A percentile compares a stretch with the other conserved stretches of the same genome.
Evolutionary conservation across 2,888 invertebrate genomes (phyloP).

Genomic region (Machimus atricapillus): DNA sequence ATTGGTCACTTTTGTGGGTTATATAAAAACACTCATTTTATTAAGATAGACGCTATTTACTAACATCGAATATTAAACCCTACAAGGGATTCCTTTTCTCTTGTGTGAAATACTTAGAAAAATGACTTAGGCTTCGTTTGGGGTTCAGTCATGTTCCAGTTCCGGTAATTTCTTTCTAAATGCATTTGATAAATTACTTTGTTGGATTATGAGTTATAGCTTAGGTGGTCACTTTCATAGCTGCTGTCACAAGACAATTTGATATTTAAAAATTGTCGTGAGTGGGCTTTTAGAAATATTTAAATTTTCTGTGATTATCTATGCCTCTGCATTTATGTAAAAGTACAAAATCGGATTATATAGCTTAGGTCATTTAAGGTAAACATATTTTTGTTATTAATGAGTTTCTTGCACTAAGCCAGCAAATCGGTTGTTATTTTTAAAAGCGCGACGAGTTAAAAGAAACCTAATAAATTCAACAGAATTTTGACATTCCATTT

Average conservation of each 20-base stretch:
- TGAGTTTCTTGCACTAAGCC: neutral
- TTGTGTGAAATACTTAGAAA: neutral
- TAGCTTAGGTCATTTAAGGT: neutral
- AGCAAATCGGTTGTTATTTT: neutral
- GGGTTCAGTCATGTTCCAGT: neutral
- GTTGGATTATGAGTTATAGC: slow-evolving; percentile 17
- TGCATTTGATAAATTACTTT: slow-evolving; percentile 9
- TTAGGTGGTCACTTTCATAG: neutral
- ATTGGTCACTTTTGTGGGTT: neutral
- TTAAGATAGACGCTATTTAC: neutral
- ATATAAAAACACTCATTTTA: neutral
- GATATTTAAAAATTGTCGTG: neutral
- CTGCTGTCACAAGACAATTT: neutral
- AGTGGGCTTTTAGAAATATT: neutral
- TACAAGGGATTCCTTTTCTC: neutral
- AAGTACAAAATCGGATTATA: neutral
- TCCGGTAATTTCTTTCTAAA: neutral
- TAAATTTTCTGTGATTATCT: neutral
- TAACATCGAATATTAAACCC: neutral
- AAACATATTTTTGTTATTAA: neutral
- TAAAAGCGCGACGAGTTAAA: neutral
- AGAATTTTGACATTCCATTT: neutral
- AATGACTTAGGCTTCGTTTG: neutral
- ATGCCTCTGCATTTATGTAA: neutral
- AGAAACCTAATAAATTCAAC: neutral